Percentiles rank a stretch among this genome's conserved stretches.
Evolutionary conservation across 2,888 invertebrate genomes (phyloP).

Genomic region (Cataglyphis albicans): DNA sequence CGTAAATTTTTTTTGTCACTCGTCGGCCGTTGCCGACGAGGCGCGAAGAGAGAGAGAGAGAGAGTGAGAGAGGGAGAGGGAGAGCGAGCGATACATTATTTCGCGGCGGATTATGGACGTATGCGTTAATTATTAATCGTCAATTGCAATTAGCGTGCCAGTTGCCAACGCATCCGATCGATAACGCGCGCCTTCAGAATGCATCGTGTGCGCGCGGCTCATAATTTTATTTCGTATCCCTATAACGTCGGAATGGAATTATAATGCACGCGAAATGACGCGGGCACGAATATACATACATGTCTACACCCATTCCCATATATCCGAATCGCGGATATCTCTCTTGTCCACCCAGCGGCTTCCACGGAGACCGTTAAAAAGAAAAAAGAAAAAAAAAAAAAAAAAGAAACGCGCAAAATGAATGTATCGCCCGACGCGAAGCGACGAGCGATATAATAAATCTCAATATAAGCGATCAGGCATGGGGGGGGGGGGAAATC

Average conservation of each 20-base stretch:
- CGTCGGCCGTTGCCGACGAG: slow-evolving; percentile 8
- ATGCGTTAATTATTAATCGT: slow-evolving; percentile 53
- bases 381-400: too few species aligned
- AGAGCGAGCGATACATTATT: slow-evolving; percentile 35
- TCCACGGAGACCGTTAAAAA: neutral
- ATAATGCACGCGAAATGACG: slow-evolving; percentile 35
- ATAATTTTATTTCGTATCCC: slow-evolving; percentile 41
- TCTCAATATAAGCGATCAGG: slow-evolving; percentile 33
- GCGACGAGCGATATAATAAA: slow-evolving; percentile 41
- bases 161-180: slow-evolving; percentile 51
- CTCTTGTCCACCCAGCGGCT: neutral
- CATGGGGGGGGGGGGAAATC: slow-evolving; percentile 1
- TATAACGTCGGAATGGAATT: slow-evolving; percentile 45
- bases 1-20: slow-evolving; percentile 23
- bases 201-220: slow-evolving; percentile 19
- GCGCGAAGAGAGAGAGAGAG: neutral
- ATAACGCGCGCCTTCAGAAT: slow-evolving; percentile 46
- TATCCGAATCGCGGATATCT: neutral
- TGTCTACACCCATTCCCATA: neutral
- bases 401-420: slow-evolving; percentile 11
- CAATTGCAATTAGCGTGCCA: slow-evolving; percentile 50
- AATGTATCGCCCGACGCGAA: slow-evolving; percentile 13
- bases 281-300: neutral
- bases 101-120: slow-evolving; percentile 43
- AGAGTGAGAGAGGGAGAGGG: too few species aligned